phyloP scores from a whole-genome alignment of 1,140 invertebrate species.

The Bacillus rossius region DNA sequence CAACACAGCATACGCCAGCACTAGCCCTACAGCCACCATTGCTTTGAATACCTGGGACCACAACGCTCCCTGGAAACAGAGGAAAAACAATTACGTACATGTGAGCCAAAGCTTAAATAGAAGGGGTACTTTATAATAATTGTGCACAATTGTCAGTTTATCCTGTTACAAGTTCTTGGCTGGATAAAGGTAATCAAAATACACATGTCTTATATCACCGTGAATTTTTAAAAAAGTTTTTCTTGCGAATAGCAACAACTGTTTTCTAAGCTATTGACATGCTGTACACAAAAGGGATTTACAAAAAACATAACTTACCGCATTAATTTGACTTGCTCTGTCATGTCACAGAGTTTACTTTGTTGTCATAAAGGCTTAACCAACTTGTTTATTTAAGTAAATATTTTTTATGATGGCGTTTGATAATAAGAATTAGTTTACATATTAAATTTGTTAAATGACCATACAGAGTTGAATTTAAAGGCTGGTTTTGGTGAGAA shows the following conservation, averaged over 20 bases:
- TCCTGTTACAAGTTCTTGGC: neutral
- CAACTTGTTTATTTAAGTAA: neutral
- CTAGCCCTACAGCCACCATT: slow-evolving; percentile 46
- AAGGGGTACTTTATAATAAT: neutral
- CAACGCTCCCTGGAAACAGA: slow-evolving; percentile 38
- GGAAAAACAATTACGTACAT: slow-evolving; percentile 4
- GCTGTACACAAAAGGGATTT: too few species aligned
- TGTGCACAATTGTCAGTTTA: neutral
- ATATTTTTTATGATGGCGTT: too few species aligned
- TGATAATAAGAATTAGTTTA: too few species aligned
- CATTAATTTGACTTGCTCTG: too few species aligned
- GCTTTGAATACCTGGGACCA: slow-evolving; percentile 42
- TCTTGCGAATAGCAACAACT: neutral
- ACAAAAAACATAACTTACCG: too few species aligned
- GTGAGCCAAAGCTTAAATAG: neutral
- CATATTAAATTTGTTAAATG: too few species aligned
- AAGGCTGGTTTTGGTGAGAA: too few species aligned
- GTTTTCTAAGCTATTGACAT: neutral
- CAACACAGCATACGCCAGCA: slow-evolving; percentile 55
- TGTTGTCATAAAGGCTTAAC: neutral
- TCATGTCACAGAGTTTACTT: neutral
- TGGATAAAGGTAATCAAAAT: neutral
- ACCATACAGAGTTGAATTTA: too few species aligned
- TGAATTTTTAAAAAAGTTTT: neutral
- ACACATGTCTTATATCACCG: neutral